Percentiles rank a stretch among this genome's conserved stretches.
Conservation (phyloP, 2,888 invertebrate species). For the Mythimna albipuncta region DNA sequence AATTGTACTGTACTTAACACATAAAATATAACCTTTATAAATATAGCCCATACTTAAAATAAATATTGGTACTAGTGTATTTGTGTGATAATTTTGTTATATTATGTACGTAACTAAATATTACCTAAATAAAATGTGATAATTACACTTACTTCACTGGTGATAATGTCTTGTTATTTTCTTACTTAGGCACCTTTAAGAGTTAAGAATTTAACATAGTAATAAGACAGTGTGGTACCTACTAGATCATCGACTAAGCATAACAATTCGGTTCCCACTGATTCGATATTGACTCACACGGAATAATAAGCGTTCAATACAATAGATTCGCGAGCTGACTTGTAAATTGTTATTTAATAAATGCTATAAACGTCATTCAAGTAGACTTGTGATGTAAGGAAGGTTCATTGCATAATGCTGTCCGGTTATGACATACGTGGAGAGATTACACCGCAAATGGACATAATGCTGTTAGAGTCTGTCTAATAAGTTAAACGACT, state of each 20-base stretch:
- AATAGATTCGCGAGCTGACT: conserved; percentile 18
- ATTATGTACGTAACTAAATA: too few species aligned
- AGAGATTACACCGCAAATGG: not conserved
- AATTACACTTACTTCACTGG: too few species aligned
- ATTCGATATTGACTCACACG: conserved; percentile 2
- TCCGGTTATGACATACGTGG: not conserved
- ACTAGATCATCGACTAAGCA: not conserved
- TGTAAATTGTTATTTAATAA: conserved; percentile 18
- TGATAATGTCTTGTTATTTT: not conserved
- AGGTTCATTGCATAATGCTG: not conserved
- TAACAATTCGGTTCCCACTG: conserved; percentile 22
- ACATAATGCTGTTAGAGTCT: too few species aligned
- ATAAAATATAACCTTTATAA: too few species aligned
- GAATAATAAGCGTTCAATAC: conserved; percentile 20
- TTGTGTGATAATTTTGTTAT: too few species aligned
- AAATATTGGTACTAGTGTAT: too few species aligned
- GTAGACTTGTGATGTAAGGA: conserved; percentile 7
- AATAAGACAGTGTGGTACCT: not conserved
- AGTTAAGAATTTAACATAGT: not conserved
- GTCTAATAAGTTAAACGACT: too few species aligned
- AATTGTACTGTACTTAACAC: too few species aligned
- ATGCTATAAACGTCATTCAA: not conserved
- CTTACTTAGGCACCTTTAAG: not conserved
- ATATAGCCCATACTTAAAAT: too few species aligned
- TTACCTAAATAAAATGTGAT: too few species aligned